Base-by-base conservation (phyloP, 2,113 vertebrate genomes). In the Todiramphus chloris region DNA sequence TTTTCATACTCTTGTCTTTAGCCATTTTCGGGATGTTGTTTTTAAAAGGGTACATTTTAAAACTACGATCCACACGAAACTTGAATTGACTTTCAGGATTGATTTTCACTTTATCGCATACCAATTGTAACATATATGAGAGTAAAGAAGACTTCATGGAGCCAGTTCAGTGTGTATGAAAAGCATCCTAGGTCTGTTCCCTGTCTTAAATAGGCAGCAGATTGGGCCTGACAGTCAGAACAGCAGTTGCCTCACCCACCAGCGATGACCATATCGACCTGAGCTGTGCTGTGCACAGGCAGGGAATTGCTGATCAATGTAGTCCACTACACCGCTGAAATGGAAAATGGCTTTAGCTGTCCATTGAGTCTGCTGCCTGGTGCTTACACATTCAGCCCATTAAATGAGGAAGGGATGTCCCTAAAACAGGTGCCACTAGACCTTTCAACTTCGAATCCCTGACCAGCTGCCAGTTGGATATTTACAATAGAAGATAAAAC, bases 381-480 rank as follows among this genome's bases (percentile, higher is more conserved):
- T 76, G 51, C 33, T 78, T 79, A 48, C 0, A 2, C 31, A 74
- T 94, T 80, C 63, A 70, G 9, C 3, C 18, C 33, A 27, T 76
- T 75, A 63, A 55, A 33, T 66, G 87, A 85, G 78, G 48, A 97
- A 96, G 96, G 96, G 97, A 97, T 96, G 89, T 89, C 91, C 95
- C 95, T 96, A 91, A 96, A 74, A 80, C 97, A 97, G 97, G 96
- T 98, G 97, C 63, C 80, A 79, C 56, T n/a, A 10, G 94, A 97
- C 97, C 97, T 98, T 97, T 97, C 93, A 96, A 93, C 97, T 96
- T 90, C 78, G 56, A 96, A 85, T 74, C 83, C 31, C 91, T 95
- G 94, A 97, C n/a, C 66, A 87, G 76, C 85, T 96, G 91, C 95
- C 96, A 96, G 69, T 33, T 94, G 92, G 91, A 92, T 88, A 90